Evolutionary conservation across 1,140 invertebrate genomes (phyloP), one percentile per base, ranked within the genome.

Genomic region (Gerris buenoi): DNA sequence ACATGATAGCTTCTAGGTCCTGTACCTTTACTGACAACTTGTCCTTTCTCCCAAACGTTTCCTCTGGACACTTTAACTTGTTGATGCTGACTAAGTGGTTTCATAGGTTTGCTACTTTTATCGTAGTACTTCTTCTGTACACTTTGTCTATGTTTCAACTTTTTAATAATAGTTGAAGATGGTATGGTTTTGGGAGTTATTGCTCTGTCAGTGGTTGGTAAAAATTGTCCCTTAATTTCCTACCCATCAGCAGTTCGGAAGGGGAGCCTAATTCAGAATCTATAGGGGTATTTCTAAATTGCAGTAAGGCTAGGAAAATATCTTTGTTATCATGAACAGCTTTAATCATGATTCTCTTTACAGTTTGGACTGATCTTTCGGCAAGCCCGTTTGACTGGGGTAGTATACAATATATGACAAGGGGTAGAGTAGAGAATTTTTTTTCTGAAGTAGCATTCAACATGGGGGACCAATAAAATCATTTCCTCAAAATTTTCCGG

Each of bases 291-390:
- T 60, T 60, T 25, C 25, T 27, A 28, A 1, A 68, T 18, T 60
- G 26, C 13, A 68, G 27, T 61, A 28, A 2, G 5, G 25, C 23
- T 67, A 70, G 46, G 14, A 28, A 68, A 23, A 59, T 68, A 29
- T 67, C 33, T 61, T 56, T 61, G 25, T 25, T 25, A 22, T 33
- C 25, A 18, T 64, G 29, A 65, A 56, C 29, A 28, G 23, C 27
- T 58, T 25, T 62, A 28, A 63, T 58, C 23, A 64, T 25, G 63
- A 66, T 58, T 26, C 23, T 13, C 33, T 67, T 46, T n/a, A 25
- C 58, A 60, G 58, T 60, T 60, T 60, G 58, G 23, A 60, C 15
- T 5, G 58, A 60, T 60, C 15, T 5, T 22, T 60, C 58, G 15
- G 58, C 58, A 22, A 60, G 58, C 23, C 58, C 58, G 23, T 60